Evolutionary conservation across 2,888 invertebrate genomes (phyloP).

Genomic region (Agrochola circellaris): DNA sequence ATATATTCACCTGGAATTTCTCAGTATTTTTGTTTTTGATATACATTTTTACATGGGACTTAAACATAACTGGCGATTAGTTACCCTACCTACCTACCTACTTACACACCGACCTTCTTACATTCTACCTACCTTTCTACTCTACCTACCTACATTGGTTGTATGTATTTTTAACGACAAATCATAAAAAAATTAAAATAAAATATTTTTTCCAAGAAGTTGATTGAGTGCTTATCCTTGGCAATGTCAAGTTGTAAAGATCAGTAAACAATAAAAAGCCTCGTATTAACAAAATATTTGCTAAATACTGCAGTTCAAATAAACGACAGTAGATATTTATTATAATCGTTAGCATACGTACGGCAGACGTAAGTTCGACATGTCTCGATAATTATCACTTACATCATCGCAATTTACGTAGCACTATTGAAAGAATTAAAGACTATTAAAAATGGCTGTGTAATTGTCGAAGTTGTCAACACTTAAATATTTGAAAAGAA

Average conservation of each 20-base stretch:
- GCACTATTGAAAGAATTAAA: slow-evolving; percentile 27
- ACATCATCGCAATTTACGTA: slow-evolving; percentile 43
- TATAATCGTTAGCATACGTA: slow-evolving; percentile 32
- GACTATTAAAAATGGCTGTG: slow-evolving; percentile 21
- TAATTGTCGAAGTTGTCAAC: slow-evolving; percentile 11
- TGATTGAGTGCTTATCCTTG: not conserved
- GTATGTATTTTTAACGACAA: too few species aligned
- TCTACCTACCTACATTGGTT: too few species aligned
- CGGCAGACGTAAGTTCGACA: slow-evolving; percentile 24
- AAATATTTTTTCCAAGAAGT: too few species aligned
- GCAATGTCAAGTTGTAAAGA: not conserved
- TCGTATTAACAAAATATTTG: slow-evolving; percentile 11
- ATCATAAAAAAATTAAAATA: too few species aligned
- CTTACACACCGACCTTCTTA: too few species aligned
- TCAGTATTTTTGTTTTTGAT: too few species aligned
- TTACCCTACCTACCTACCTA: too few species aligned
- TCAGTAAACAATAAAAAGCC: not conserved
- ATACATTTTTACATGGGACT: too few species aligned
- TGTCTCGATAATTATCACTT: slow-evolving; percentile 44
- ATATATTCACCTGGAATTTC: too few species aligned
- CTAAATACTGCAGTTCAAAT: slow-evolving; percentile 8
- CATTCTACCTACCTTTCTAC: too few species aligned
- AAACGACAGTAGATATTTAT: slow-evolving; percentile 23
- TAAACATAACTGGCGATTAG: too few species aligned
- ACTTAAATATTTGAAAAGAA: not conserved